Evolutionary conservation across 2,888 invertebrate species (phyloP).

Genomic region (Lottia gigantea): DNA sequence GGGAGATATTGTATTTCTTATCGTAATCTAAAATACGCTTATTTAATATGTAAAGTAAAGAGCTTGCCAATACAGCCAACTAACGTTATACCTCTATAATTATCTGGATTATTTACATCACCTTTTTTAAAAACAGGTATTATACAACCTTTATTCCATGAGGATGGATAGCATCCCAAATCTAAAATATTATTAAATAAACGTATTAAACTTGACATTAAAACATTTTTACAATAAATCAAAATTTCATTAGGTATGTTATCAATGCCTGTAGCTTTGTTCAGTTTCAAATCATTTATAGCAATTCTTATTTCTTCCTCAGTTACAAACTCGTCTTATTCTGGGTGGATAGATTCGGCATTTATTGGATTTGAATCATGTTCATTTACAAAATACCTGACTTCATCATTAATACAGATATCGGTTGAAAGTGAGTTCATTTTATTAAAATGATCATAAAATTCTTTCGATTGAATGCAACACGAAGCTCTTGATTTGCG

Average conservation of each 20-base stretch:
- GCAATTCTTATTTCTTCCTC: constrained; percentile 15
- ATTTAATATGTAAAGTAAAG: constrained; percentile 29
- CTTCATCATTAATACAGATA: background rate
- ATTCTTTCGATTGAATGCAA: background rate
- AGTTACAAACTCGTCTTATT: constrained; percentile 8
- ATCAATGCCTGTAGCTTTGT: constrained; percentile 21
- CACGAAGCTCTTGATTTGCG: background rate
- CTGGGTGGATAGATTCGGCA: constrained; percentile 3
- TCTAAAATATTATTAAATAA: constrained; percentile 28
- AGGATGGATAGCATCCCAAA: constrained; percentile 21
- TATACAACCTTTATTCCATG: constrained; percentile 24
- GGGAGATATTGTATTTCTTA: constrained; percentile 22
- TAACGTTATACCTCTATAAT: constrained; percentile 31
- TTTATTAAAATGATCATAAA: constrained; percentile 6
- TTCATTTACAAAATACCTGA: background rate
- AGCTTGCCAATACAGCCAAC: constrained; percentile 27
- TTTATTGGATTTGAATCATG: background rate
- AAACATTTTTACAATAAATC: constrained; percentile 15
- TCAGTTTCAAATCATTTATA: constrained; percentile 17
- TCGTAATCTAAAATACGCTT: constrained; percentile 22
- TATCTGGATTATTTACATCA: constrained; percentile 23
- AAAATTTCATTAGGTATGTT: constrained; percentile 25
- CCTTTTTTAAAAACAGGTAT: constrained; percentile 29
- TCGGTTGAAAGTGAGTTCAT: background rate
- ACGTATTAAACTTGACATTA: constrained; percentile 16